Percentiles rank a stretch among this genome's conserved stretches.
These are phyloP conservation scores for Hyla sarda DNA, from an alignment of 2,113 vertebrate genomes.

Conservation along the genomic window DNA sequence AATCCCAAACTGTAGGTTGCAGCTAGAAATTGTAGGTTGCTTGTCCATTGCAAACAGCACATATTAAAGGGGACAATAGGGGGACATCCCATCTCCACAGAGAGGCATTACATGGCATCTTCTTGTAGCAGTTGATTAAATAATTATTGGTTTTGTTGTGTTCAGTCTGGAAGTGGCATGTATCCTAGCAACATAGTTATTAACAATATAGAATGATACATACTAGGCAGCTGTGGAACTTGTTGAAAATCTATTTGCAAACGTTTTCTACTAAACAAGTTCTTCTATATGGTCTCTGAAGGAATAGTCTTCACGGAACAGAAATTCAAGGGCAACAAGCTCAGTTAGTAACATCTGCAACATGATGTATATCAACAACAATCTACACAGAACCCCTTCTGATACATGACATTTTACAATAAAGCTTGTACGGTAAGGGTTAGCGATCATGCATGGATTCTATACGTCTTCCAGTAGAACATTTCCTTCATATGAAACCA, in stretches of 20 bases:
- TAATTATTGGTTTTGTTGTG: slow-evolving; percentile 7
- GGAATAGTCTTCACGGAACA: background rate
- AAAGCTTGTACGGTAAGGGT: too few species aligned
- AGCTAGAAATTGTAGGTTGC: background rate
- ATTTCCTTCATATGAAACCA: too few species aligned
- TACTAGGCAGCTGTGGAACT: background rate
- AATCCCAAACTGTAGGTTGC: background rate
- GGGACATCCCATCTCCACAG: background rate
- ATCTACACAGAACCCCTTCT: too few species aligned
- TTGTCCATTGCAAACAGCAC: background rate
- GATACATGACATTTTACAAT: too few species aligned
- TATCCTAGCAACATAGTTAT: background rate
- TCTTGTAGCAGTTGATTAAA: background rate
- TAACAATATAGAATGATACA: background rate
- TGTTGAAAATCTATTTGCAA: background rate
- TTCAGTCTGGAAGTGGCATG: background rate
- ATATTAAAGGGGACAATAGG: background rate
- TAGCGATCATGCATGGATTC: too few species aligned
- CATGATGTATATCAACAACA: background rate
- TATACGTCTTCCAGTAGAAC: too few species aligned
- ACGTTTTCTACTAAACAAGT: background rate
- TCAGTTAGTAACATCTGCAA: background rate
- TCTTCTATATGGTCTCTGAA: background rate
- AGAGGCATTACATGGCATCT: background rate
- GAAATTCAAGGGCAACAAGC: background rate